Percentiles rank a stretch among this genome's conserved stretches.
Conservation (phyloP, 2,888 invertebrate species). For the Congeria kusceri region DNA sequence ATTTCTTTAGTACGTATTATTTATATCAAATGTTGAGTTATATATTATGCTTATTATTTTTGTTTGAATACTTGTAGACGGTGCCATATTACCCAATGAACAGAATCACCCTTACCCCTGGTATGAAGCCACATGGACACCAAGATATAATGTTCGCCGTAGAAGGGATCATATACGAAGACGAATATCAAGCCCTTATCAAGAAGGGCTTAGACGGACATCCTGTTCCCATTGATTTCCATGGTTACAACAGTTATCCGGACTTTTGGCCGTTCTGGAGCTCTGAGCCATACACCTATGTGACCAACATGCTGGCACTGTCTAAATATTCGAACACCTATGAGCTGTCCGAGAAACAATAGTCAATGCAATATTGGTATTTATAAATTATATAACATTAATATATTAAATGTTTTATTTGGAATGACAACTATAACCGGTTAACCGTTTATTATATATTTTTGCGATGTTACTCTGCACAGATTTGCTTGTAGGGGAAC, state of each 20-base stretch:
- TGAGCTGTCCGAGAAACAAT: background rate
- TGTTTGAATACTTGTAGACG: no score
- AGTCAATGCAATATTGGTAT: background rate
- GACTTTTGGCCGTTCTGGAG: slow-evolving; percentile 73
- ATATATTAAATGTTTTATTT: no score
- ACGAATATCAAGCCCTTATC: slow-evolving; percentile 61
- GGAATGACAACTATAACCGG: no score
- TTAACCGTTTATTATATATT: no score
- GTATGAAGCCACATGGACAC: background rate
- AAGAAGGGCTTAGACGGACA: slow-evolving; percentile 52
- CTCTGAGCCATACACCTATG: slow-evolving; percentile 73
- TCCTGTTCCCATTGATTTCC: slow-evolving; percentile 64
- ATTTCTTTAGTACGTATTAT: no score
- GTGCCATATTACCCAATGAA: slow-evolving; percentile 1
- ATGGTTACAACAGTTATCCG: slow-evolving; percentile 67
- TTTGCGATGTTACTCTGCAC: no score
- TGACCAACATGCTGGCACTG: slow-evolving; percentile 68
- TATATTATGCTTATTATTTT: no score
- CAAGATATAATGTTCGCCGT: slow-evolving; percentile 60
- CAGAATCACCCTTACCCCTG: background rate
- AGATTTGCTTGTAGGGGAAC: no score
- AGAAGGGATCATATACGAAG: slow-evolving; percentile 61
- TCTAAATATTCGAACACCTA: slow-evolving; percentile 73
- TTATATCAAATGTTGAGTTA: no score
- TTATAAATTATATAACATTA: no score